These are phyloP conservation scores for Sinosuthora webbiana DNA, from an alignment of 2,113 vertebrate genomes.

Conservation along the genomic window DNA sequence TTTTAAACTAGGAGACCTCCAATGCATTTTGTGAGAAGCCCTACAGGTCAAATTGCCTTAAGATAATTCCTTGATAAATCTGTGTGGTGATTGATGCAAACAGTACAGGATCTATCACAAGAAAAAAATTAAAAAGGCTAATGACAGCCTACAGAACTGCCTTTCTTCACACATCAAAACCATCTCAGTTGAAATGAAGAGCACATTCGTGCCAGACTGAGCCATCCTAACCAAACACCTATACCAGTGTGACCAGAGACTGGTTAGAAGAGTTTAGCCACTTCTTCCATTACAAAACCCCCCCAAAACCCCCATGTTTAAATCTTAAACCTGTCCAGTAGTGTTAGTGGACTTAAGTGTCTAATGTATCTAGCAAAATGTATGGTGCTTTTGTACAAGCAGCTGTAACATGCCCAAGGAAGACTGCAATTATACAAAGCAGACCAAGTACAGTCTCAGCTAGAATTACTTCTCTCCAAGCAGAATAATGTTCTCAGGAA, in stretches of 20 bases:
- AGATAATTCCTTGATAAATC: not conserved
- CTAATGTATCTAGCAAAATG: not conserved
- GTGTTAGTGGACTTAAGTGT: not conserved
- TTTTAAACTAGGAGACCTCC: not conserved
- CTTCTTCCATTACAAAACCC: not conserved
- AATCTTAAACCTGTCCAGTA: not conserved
- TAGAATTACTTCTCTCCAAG: not conserved
- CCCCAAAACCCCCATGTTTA: accelerated
- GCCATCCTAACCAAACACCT: not conserved
- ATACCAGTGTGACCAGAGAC: not conserved
- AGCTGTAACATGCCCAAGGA: not conserved
- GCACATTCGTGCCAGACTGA: not conserved
- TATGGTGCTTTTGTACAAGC: not conserved
- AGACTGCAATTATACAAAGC: not conserved
- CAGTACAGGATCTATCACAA: not conserved
- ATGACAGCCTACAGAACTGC: not conserved
- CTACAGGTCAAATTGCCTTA: not conserved
- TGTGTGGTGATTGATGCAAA: not conserved
- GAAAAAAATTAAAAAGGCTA: not conserved
- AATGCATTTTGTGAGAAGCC: not conserved
- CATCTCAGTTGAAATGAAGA: not conserved
- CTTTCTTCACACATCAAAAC: not conserved
- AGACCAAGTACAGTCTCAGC: not conserved
- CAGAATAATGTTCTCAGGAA: not conserved
- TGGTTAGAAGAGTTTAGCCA: not conserved